Percentiles rank a stretch among this genome's conserved stretches.
Evolutionary conservation across 2,888 invertebrate genomes (phyloP).

Genomic region (Cheilosia grossa): DNA sequence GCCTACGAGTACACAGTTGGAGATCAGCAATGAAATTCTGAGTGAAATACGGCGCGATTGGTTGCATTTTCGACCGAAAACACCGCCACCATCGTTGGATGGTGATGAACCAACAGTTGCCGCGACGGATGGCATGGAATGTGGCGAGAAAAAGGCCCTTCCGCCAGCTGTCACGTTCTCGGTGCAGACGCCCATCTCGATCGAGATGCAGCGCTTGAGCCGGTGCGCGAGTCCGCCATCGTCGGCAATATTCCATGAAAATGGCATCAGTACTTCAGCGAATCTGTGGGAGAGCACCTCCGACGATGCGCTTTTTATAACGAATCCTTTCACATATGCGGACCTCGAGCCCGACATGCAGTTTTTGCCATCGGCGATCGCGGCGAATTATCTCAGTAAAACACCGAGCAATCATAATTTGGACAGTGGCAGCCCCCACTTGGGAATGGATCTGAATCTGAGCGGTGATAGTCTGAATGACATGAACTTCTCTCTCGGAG

Average conservation of each 20-base stretch:
- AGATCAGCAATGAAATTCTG: conserved; percentile 81
- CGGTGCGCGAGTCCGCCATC: conserved; percentile 47
- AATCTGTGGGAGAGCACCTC: conserved; percentile 72
- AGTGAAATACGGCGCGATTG: conserved; percentile 82
- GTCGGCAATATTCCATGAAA: conserved; percentile 58
- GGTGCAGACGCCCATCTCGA: conserved; percentile 80
- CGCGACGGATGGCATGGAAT: conserved; percentile 66
- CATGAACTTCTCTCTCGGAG: conserved; percentile 81
- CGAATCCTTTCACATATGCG: conserved; percentile 80
- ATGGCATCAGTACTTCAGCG: conserved; percentile 59
- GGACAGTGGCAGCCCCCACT: conserved; percentile 41
- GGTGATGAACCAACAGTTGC: conserved; percentile 15
- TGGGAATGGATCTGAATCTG: conserved; percentile 81
- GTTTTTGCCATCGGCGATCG: conserved; percentile 79
- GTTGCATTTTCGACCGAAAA: conserved; percentile 83
- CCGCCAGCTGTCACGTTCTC: conserved; percentile 80
- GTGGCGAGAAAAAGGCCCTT: conserved; percentile 70
- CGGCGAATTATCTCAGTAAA: conserved; percentile 71
- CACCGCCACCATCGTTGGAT: conserved; percentile 78
- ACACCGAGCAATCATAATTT: conserved; percentile 33
- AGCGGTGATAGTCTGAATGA: conserved; percentile 83
- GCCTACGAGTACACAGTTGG: conserved; percentile 80
- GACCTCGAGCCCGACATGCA: conserved; percentile 82
- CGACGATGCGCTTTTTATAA: conserved; percentile 78
- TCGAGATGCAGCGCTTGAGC: conserved; percentile 80